Percentiles rank a stretch among this genome's conserved stretches.
These are phyloP conservation scores for Antheraea assamensis DNA, from an alignment of 2,888 invertebrate genomes.

Conservation along the genomic window DNA sequence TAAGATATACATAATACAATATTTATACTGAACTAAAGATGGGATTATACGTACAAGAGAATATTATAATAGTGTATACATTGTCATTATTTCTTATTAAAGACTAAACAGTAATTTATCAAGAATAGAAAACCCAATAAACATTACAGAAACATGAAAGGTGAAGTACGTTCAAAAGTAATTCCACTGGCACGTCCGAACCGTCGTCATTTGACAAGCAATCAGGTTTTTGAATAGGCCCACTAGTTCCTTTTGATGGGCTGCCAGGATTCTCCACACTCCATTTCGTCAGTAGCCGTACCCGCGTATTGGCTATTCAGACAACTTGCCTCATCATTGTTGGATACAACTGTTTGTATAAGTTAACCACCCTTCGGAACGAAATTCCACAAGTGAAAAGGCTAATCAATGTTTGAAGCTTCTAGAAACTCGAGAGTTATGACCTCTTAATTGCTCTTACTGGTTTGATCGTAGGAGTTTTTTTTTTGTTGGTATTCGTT, in stretches of 20 bases:
- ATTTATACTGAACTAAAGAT: neutral
- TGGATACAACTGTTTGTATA: conserved; percentile 74
- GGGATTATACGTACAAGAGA: neutral
- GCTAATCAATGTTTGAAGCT: conserved; percentile 63
- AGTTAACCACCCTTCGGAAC: conserved; percentile 55
- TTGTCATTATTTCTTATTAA: neutral
- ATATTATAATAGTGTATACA: neutral
- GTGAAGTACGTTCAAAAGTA: conserved; percentile 41
- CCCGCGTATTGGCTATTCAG: conserved; percentile 48
- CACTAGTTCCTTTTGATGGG: conserved; percentile 58
- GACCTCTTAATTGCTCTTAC: conserved; percentile 59
- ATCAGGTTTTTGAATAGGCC: conserved; percentile 70
- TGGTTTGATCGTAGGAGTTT: conserved; percentile 38
- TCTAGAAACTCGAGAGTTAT: conserved; percentile 72
- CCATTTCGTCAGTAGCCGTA: conserved; percentile 69
- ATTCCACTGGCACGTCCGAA: conserved; percentile 37
- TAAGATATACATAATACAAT: neutral
- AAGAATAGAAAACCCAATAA: conserved; percentile 41
- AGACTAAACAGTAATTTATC: conserved; percentile 4
- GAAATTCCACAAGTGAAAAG: conserved; percentile 73
- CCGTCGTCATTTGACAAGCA: conserved; percentile 50
- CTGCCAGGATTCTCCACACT: conserved; percentile 71
- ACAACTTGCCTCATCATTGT: conserved; percentile 69
- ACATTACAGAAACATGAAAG: conserved; percentile 51
- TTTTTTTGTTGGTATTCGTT: conserved; percentile 40